These are phyloP conservation scores for Paramuricea clavata DNA, from an alignment of 92 coral and sea anemone genomes.

Conservation along the genomic window DNA sequence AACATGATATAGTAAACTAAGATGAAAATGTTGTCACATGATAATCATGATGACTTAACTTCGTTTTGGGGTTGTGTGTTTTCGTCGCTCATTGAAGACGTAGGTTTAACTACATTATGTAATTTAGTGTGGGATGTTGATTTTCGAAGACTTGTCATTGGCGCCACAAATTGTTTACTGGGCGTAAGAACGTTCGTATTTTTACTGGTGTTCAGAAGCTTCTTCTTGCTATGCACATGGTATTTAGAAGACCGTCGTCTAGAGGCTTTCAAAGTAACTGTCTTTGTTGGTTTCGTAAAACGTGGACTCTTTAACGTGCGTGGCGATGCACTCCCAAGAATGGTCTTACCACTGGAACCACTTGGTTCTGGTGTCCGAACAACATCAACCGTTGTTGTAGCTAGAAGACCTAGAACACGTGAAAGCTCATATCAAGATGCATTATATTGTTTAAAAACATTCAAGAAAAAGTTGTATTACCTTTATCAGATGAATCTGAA, in stretches of 20 bases:
- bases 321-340: neutral
- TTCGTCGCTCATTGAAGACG: slow-evolving; percentile 17
- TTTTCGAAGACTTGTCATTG: slow-evolving; percentile 16
- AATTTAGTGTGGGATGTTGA: slow-evolving; percentile 14
- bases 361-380: neutral
- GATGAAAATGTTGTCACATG: too few relatives aligned
- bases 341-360: neutral
- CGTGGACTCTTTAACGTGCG: slow-evolving; percentile 1
- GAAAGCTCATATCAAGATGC: neutral
- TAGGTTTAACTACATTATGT: neutral
- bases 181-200: slow-evolving; percentile 20
- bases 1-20: too few relatives aligned
- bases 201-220: slow-evolving; percentile 36
- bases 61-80: slow-evolving; percentile 10
- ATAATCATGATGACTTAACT: neutral
- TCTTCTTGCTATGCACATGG: slow-evolving; percentile 12
- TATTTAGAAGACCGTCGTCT: slow-evolving; percentile 32
- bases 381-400: neutral
- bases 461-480: neutral
- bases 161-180: slow-evolving; percentile 25
- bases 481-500: neutral
- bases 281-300: slow-evolving; percentile 19
- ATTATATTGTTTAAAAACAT: too few relatives aligned
- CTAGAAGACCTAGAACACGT: neutral
- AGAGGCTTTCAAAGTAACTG: neutral